These are phyloP conservation scores for Columba guinea DNA, from an alignment of 2,797 vertebrate species.

Conservation along the genomic window DNA sequence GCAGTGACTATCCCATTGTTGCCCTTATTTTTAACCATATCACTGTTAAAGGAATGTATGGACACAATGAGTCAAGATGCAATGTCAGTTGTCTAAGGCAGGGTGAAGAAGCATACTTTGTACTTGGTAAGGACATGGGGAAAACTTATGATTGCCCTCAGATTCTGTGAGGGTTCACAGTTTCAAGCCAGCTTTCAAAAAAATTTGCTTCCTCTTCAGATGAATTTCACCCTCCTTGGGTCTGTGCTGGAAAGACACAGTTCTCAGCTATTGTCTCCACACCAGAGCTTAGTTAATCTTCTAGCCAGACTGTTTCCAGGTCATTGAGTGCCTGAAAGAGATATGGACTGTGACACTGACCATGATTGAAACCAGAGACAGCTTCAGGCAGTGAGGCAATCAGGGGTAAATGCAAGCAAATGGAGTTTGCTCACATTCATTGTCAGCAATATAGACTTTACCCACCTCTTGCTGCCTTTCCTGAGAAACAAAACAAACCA, in stretches of 20 bases:
- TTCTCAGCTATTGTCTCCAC: background rate
- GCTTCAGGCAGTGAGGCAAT: background rate
- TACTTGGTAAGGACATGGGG: background rate
- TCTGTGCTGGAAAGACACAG: background rate
- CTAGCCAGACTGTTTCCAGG: constrained; percentile 28
- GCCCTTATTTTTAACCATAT: background rate
- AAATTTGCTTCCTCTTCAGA: background rate
- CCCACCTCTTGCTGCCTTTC: background rate
- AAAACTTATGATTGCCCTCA: background rate
- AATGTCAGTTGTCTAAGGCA: background rate
- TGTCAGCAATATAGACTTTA: background rate
- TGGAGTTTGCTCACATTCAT: constrained; percentile 9
- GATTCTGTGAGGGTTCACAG: background rate
- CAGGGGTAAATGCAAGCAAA: background rate
- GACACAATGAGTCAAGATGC: background rate
- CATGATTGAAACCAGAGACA: constrained; percentile 22
- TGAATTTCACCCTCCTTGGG: background rate
- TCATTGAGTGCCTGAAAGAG: constrained; percentile 35
- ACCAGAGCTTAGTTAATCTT: constrained; percentile 44
- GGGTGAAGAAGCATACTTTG: background rate
- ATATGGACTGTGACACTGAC: background rate
- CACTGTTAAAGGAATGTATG: background rate
- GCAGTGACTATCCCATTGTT: background rate
- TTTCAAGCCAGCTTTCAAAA: background rate
- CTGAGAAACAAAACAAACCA: background rate